Evolutionary conservation across 2,888 invertebrate genomes (phyloP).

Genomic region (Rotaria sp.): DNA sequence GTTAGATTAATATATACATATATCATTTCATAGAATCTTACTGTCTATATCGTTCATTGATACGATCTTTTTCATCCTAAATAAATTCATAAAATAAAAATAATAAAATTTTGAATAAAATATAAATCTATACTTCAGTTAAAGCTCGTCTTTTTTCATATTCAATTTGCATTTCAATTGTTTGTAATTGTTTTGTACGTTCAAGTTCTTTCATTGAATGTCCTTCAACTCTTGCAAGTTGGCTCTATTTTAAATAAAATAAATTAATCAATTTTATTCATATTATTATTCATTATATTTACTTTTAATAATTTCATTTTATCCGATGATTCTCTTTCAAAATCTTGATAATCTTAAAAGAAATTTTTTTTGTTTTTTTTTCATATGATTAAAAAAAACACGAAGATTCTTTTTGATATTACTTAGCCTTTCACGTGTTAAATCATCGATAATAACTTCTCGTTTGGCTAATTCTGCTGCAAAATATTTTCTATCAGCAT

Average conservation of each 20-base stretch:
- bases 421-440: background rate
- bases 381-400: too few species aligned
- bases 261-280: background rate
- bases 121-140: background rate
- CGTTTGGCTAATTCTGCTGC: constrained; percentile 19
- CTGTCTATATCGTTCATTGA: constrained; percentile 26
- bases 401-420: background rate
- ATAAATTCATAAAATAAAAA: background rate
- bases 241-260: background rate
- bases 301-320: constrained; percentile 3
- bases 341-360: background rate
- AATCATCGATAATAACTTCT: constrained; percentile 23
- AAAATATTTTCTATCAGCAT: constrained; percentile 29
- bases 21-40: background rate
- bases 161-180: constrained; percentile 9
- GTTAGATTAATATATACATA: background rate
- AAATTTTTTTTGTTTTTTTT: background rate
- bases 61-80: constrained; percentile 30
- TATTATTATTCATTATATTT: background rate
- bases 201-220: constrained; percentile 3
- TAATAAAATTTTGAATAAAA: background rate
- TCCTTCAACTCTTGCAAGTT: background rate
- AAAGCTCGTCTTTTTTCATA: constrained; percentile 14
- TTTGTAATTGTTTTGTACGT: constrained; percentile 21
- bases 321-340: constrained; percentile 12